Evolutionary conservation across 2,797 vertebrate genomes (phyloP), one percentile per base, ranked within the genome.

Genomic region (Petrocephalus sullivani): DNA sequence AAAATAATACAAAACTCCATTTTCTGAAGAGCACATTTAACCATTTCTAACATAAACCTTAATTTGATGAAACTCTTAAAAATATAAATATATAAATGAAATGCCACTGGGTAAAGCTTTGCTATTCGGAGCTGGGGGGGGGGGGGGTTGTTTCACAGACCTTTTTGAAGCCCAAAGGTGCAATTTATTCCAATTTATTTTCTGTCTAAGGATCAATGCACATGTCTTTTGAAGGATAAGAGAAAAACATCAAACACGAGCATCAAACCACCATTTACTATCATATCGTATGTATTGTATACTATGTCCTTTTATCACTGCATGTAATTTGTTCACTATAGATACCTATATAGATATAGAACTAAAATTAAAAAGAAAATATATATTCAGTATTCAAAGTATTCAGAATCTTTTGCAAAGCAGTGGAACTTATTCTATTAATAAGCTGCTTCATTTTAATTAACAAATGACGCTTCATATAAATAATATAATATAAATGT

Each of bases 101-200:
- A 71, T 60, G 75, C 82, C 86, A 10, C 85, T 60, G 83, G 82
- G 84, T 83, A 75, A 85, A 71, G 60, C 88, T 41, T 71, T 86
- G 28, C 78, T 58, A 87, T 5, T 49, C 14, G 88, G 64, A 3
- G 86, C 67, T 2, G 41, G 41, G 41, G 64, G 84, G 75, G 89
- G 41, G 41, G 64, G 84, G 75, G 89, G n/a, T n/a, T 14, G 12
- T 87, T 88, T 91, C 88, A 60, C 87, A 84, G 89, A 93, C 91
- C 91, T 91, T 90, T 89, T 89, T 91, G 89, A 92, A 88, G 89
- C 87, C 61, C 86, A 33, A 57, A 86, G 84, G 84, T 86, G 87
- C 87, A 88, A 90, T 89, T 89, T 54, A 87, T 83, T 51, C 54
- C 87, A 88, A 90, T 89, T 89, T 54, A 87, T 83, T 51, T 83